Evolutionary conservation across 1,140 invertebrate species (phyloP).

Genomic region (Drosophila sechellia): DNA sequence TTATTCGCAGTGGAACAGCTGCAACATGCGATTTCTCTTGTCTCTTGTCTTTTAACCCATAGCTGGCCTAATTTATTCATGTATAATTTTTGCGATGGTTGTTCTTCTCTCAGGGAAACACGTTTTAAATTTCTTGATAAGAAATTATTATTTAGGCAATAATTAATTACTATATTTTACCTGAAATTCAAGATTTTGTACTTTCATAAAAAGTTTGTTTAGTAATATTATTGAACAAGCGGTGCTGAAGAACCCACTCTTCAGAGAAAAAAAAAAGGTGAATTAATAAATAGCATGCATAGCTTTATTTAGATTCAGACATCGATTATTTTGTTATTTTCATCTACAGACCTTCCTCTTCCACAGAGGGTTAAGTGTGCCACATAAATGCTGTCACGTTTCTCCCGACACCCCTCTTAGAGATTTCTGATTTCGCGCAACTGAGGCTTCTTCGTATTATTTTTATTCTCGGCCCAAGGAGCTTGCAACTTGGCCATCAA

Average conservation of each 20-base stretch:
- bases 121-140: background rate
- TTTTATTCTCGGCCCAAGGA: conserved; percentile 28
- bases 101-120: background rate
- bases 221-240: too few species aligned
- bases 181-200: too few species aligned
- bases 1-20: conserved; percentile 19
- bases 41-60: conserved; percentile 21
- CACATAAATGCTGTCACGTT: conserved; percentile 43
- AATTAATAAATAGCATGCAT: too few species aligned
- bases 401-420: conserved; percentile 20
- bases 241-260: too few species aligned
- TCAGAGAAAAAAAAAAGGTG: too few species aligned
- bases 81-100: background rate
- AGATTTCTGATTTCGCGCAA: conserved; percentile 40
- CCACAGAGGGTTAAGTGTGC: conserved; percentile 28
- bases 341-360: too few species aligned
- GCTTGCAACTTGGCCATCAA: conserved; percentile 67
- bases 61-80: conserved; percentile 21
- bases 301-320: too few species aligned
- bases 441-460: conserved; percentile 36
- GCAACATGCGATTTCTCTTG: conserved; percentile 41
- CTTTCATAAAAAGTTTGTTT: too few species aligned
- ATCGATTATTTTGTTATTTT: too few species aligned
- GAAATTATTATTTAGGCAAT: background rate
- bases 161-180: too few species aligned